phyloP scores from a whole-genome alignment of 2,113 vertebrate species.

The Amia ocellicauda region DNA sequence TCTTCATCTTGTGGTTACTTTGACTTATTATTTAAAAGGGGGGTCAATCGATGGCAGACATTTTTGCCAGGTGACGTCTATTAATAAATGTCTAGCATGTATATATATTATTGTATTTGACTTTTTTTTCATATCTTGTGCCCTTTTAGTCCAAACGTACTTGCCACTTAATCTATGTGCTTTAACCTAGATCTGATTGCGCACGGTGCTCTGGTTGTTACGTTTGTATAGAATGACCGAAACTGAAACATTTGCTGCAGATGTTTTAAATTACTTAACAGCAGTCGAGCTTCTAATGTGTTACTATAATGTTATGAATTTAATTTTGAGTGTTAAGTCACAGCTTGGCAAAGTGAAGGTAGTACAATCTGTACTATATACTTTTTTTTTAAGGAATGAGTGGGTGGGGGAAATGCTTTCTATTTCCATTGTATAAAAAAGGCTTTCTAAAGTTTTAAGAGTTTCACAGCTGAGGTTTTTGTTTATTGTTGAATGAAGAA shows the following conservation, averaged over 20 bases:
- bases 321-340: neutral
- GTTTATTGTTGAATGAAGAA: slow-evolving; percentile 13
- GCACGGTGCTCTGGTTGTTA: slow-evolving; percentile 30
- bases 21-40: too few species aligned
- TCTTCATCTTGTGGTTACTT: too few species aligned
- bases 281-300: slow-evolving; percentile 47
- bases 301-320: slow-evolving; percentile 15
- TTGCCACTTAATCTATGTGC: slow-evolving; percentile 8
- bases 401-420: neutral
- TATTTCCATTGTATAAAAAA: neutral
- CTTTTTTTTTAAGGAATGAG: too few species aligned
- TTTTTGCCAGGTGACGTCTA: too few species aligned
- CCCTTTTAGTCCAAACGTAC: neutral
- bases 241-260: slow-evolving; percentile 65
- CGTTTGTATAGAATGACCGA: slow-evolving; percentile 48
- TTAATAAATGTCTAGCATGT: neutral
- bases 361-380: too few species aligned
- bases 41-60: too few species aligned
- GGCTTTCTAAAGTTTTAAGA: neutral
- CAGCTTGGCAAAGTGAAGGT: neutral
- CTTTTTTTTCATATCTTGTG: too few species aligned
- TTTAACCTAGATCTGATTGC: slow-evolving; percentile 18
- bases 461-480: neutral
- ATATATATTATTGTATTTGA: neutral
- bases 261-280: slow-evolving; percentile 66